Evolutionary conservation across 2,797 vertebrate species (phyloP).

Genomic region (Dallia pectoralis): DNA sequence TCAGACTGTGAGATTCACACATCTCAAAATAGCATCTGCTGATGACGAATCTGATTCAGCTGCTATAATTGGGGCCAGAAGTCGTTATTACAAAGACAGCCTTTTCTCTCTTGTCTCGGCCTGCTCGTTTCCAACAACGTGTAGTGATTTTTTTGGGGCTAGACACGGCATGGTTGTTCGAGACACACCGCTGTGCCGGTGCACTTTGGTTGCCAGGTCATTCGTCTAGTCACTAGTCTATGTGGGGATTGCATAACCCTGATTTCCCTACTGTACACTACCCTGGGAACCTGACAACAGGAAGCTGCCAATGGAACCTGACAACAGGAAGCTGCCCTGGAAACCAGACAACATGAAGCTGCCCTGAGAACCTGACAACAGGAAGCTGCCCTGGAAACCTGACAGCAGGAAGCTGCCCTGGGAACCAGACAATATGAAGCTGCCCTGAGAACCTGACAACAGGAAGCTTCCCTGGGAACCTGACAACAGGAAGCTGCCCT

Average conservation of each 20-base stretch:
- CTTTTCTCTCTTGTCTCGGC: background rate
- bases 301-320: no score
- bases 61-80: background rate
- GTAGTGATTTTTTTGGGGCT: constrained; percentile 32
- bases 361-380: no score
- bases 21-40: background rate
- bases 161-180: constrained; percentile 36
- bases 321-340: no score
- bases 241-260: constrained; percentile 36
- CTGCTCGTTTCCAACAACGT: background rate
- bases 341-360: no score
- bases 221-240: background rate
- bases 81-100: background rate
- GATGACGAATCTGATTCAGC: background rate
- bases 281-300: no score
- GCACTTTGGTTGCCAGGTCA: constrained; percentile 6
- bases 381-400: no score
- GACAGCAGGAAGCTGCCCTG: no score
- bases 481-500: no score
- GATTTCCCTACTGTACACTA: no score
- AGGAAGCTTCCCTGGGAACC: no score
- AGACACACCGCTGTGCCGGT: constrained; percentile 50
- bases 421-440: no score
- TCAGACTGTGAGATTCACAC: background rate
- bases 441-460: no score